Percentiles rank a stretch among this genome's conserved stretches.
These are phyloP conservation scores for Indicator maculatus DNA, from an alignment of 2,113 vertebrate species.

Conservation along the genomic window DNA sequence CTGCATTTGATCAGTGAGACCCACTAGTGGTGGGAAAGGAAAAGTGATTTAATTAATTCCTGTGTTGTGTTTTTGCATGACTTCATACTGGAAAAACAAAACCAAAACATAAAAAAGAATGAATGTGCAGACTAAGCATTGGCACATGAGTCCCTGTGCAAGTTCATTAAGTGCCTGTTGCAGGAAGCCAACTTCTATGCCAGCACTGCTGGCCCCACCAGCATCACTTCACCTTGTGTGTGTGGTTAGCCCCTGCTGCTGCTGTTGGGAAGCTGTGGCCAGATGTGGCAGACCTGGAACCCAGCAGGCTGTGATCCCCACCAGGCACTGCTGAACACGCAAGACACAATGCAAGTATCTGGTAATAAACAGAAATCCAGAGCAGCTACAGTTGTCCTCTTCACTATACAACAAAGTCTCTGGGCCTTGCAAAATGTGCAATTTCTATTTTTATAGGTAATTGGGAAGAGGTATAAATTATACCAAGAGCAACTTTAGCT, in stretches of 20 bases:
- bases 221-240: not conserved
- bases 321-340: not conserved
- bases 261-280: not conserved
- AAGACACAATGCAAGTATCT: not conserved
- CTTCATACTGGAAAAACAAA: not conserved
- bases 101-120: not conserved
- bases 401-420: not conserved
- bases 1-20: not conserved
- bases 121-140: not conserved
- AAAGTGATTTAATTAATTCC: not conserved
- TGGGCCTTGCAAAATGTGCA: not conserved
- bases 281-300: fast-evolving
- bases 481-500: fast-evolving
- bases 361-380: not conserved
- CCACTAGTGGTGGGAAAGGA: not conserved
- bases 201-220: not conserved
- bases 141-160: not conserved
- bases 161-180: not conserved
- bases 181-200: not conserved
- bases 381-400: not conserved
- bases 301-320: fast-evolving
- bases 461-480: not conserved
- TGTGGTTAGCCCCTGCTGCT: not conserved
- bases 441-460: not conserved
- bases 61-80: not conserved